Evolutionary conservation across 2,797 vertebrate species (phyloP).

Genomic region (Tokudaia tokunoshimensis): DNA sequence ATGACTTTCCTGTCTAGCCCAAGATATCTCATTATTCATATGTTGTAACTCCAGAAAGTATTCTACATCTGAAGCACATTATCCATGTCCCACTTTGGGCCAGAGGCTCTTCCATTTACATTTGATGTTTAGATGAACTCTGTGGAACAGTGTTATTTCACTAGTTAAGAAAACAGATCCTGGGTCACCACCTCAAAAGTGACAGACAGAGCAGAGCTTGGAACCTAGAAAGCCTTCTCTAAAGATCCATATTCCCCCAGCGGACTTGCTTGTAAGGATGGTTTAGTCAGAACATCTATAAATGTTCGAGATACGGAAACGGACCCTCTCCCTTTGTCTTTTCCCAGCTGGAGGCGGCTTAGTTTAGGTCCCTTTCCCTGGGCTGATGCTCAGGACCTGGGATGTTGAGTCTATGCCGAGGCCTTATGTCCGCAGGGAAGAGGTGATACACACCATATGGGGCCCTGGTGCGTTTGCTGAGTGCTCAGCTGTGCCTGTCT

Average conservation of each 20-base stretch:
- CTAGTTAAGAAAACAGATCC: slow-evolving; percentile 12
- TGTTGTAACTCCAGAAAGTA: neutral
- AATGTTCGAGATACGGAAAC: neutral
- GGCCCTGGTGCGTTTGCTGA: slow-evolving; percentile 42
- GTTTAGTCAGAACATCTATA: neutral
- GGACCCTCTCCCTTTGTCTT: neutral
- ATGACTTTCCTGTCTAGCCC: neutral
- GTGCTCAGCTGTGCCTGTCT: slow-evolving; percentile 69
- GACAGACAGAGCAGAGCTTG: neutral
- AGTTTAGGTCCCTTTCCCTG: neutral
- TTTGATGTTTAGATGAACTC: slow-evolving; percentile 10
- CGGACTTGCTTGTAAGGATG: neutral
- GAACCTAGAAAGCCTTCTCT: neutral
- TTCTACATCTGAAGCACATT: neutral
- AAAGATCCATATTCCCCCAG: neutral
- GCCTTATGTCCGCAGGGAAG: neutral
- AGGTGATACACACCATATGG: slow-evolving; percentile 21
- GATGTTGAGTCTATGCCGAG: neutral
- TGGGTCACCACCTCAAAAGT: neutral
- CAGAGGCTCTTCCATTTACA: neutral
- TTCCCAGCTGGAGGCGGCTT: neutral
- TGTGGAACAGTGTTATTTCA: neutral
- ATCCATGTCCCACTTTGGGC: neutral
- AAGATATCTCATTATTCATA: neutral
- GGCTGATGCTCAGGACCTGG: neutral